phyloP scores from a whole-genome alignment of 2,797 vertebrate species.

The Melanogrammus aeglefinus region DNA sequence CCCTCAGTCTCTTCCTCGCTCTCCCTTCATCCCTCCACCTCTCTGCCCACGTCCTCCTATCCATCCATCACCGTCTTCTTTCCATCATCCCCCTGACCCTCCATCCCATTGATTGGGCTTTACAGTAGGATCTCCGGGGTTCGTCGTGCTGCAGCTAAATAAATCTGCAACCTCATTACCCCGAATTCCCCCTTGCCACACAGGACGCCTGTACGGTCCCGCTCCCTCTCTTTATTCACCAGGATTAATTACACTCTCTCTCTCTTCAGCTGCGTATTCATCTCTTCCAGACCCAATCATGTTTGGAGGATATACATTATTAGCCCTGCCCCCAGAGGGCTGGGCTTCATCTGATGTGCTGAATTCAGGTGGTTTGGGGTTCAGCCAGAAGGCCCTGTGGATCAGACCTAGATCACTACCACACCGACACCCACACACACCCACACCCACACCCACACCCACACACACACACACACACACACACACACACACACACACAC shows the following conservation, averaged over 20 bases:
- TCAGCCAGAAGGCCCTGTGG: neutral
- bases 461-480: too few species aligned
- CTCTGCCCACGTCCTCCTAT: neutral
- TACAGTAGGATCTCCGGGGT: conserved; percentile 1
- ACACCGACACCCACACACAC: too few species aligned
- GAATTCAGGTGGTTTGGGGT: conserved; percentile 21
- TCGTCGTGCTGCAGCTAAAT: conserved; percentile 4
- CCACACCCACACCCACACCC: too few species aligned
- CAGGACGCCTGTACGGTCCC: neutral
- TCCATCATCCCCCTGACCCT: neutral
- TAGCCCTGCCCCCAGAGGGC: conserved; percentile 7
- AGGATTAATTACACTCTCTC: conserved; percentile 27
- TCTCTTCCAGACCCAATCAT: conserved; percentile 2
- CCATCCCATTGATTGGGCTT: conserved; percentile 7
- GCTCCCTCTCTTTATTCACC: conserved; percentile 15
- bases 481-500: too few species aligned
- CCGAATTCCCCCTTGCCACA: conserved; percentile 12
- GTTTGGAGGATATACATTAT: conserved; percentile 9
- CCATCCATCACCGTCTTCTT: neutral
- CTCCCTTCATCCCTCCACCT: too few species aligned
- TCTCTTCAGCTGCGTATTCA: conserved; percentile 15
- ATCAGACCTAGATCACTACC: neutral
- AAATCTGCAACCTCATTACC: conserved; percentile 13
- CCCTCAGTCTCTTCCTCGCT: too few species aligned
- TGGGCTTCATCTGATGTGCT: conserved; percentile 27